Percentiles rank a stretch among this genome's conserved stretches.
phyloP scores from a whole-genome alignment of 2,113 vertebrate species.

The Myrmecobius fasciatus region DNA sequence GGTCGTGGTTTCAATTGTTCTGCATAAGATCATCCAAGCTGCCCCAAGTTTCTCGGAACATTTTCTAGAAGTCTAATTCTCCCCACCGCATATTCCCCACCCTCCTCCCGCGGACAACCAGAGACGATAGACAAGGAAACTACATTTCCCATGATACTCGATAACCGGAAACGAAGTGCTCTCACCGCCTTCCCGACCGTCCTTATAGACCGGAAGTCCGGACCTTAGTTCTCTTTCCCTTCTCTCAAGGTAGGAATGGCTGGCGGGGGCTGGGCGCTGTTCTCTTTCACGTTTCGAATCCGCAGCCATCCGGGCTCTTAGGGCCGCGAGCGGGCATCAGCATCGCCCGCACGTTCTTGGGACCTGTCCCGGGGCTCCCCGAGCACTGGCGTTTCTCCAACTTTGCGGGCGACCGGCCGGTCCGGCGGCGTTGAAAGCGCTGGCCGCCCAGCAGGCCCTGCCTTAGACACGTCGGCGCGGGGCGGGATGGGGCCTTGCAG shows the following conservation, averaged over 20 bases:
- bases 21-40: neutral
- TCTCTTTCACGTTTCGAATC: conserved; percentile 79
- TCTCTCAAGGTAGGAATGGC: conserved; percentile 91
- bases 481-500: too few species aligned
- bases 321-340: accelerated
- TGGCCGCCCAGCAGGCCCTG: neutral
- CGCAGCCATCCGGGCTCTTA: conserved; percentile 81
- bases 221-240: conserved; percentile 89
- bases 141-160: conserved; percentile 77
- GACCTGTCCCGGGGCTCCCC: neutral
- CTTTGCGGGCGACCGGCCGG: neutral
- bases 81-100: too few species aligned
- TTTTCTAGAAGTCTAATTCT: neutral
- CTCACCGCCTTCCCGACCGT: conserved; percentile 75
- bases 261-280: accelerated
- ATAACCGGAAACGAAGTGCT: conserved; percentile 68
- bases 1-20: neutral
- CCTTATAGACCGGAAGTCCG: conserved; percentile 85
- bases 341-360: neutral
- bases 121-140: conserved; percentile 54
- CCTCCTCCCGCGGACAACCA: too few species aligned
- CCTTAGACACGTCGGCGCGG: neutral
- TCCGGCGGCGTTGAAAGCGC: neutral
- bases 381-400: neutral
- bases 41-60: too few species aligned